Conservation (phyloP, 1,140 invertebrate genomes). For the Achatina immaculata region DNA sequence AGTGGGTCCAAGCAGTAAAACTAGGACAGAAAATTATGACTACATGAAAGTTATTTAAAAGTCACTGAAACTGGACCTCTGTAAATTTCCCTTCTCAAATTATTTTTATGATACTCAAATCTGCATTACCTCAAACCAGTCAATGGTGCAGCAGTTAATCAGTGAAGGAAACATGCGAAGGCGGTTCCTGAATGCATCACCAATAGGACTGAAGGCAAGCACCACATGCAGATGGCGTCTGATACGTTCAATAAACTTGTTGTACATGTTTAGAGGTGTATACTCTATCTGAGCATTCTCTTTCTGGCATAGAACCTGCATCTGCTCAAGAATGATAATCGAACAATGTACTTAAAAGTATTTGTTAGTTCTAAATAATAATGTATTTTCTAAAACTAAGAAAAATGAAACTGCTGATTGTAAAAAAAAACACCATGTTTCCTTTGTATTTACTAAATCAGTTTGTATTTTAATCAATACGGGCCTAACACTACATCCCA, state of each 20-base stretch:
- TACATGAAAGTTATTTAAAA: no score
- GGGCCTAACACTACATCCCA: no score
- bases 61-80: no score
- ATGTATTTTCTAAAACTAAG: slow-evolving; percentile 1
- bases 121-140: slow-evolving; percentile 68
- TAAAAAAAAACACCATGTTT: no score
- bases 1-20: no score
- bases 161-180: slow-evolving; percentile 71
- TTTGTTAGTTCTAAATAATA: neutral
- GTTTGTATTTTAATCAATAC: no score
- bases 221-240: slow-evolving; percentile 69
- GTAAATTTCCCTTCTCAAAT: no score
- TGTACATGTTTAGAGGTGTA: slow-evolving; percentile 70
- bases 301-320: slow-evolving; percentile 65
- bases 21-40: no score
- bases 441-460: no score
- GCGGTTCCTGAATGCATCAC: slow-evolving; percentile 69
- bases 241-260: slow-evolving; percentile 71
- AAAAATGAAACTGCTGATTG: neutral
- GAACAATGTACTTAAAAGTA: neutral
- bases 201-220: slow-evolving; percentile 71
- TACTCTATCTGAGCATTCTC: slow-evolving; percentile 66
- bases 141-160: slow-evolving; percentile 72
- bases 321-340: slow-evolving; percentile 54
- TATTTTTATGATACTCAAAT: neutral